Base-by-base conservation (phyloP, 2,888 invertebrate species). In the Dioctria rufipes region DNA sequence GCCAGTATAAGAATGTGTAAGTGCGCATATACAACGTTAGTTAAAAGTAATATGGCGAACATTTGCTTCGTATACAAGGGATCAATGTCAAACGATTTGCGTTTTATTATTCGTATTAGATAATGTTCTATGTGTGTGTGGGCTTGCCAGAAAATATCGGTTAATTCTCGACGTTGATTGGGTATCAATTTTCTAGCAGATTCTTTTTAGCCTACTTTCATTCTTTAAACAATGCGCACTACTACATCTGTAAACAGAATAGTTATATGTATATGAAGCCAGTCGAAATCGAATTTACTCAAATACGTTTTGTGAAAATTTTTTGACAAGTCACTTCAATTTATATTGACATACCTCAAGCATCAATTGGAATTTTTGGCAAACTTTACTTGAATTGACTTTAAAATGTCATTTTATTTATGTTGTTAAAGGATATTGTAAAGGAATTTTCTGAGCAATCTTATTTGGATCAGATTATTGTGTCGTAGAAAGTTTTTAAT, bases 141-240 rank as follows among this genome's bases (percentile, higher is more conserved):
- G 25, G 75, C 60, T 75, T 73, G 13, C 73, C 58, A 75, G 37
- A 43, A 65, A 65, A 6, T 42, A 46, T 78, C 78, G 66, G 66
- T 67, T 58, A 67, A 43, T 66, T 60, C 79, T 37, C n/a, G 3
- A 5, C 43, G 43, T 9, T 80, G 80, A 80, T 82, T 82, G 80
- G 82, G 11, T 73, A 40, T 4, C 11, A 42, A n/a, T 75, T 78
- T 78, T 78, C 78, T 78, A 78, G 78, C 13, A 78, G 66, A 77
- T 51, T 75, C 77, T 80, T 81, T 80, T 73, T 80, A 82, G 82
- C 82, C 80, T 82, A 82, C 82, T 82, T 82, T 82, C 82, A 49
- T 58, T 73, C 77, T 78, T 60, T 43, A 82, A 63, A 63, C 80
- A 78, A 82, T 78, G 71, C 78, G 65, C 65, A 61, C 65, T 8